Base-by-base conservation (phyloP, 2,888 invertebrate species). In the Koerneria pararmatus region DNA sequence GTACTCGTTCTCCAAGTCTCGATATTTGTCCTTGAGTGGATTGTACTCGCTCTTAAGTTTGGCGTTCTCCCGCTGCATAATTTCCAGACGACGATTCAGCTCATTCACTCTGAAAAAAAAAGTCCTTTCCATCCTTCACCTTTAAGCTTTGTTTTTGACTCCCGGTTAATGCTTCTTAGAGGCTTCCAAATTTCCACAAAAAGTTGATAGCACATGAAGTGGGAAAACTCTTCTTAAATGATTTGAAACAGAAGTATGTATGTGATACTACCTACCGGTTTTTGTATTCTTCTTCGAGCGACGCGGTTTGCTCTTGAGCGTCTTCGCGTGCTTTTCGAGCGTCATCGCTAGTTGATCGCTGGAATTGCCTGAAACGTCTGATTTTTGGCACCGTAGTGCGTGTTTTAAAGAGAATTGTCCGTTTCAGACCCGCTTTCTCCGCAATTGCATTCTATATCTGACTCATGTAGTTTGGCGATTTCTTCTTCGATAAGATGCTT, bases 401-500 rank as follows among this genome's bases (percentile, higher is more conserved):
- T 35, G 22, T 57, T 31, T 37, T 19, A 24, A 22, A 46, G 2
- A 22, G 0, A 4, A 11, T 46, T 62, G 35, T n/a, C 35, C 3
- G 54, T 49, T 24, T 48, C 22, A 22, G 35, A 24, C 41, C 37
- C 19, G 6, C 27, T 27, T 41, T 27, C 4, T 41, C 2, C 8
- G 8, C 24, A 32, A n/a, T n/a, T n/a, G n/a, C n/a, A n/a, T n/a
- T n/a, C n/a, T n/a, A n/a, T n/a, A n/a, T n/a, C n/a, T 49, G 62
- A 80, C 70, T 78, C 75, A 69, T 80, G 79, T 29, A 82, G 71
- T 58, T 77, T 75, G 41, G 78, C 77, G 11, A 82, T 71, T 64
- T 82, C 82, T 19, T 78, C 79, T 67, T 81, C 81, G 67, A 81
- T 69, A 65, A 75, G 75, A 68, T 78, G 77, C 62, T 80, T 72